Evolutionary conservation across 2,888 invertebrate species (phyloP).

Genomic region (Cephonodes hylas): DNA sequence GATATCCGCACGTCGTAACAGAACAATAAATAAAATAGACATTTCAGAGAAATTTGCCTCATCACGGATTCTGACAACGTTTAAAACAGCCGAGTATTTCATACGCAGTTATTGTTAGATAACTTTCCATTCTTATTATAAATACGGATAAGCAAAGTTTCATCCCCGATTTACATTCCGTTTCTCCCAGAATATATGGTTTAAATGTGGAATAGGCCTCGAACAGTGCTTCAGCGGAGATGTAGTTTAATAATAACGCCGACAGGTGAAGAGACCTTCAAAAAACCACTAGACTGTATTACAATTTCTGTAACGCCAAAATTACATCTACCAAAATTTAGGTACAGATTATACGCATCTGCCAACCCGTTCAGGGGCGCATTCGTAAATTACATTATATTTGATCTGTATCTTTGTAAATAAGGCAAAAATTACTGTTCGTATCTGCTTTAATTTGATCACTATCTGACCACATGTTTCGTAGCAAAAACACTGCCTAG

Average conservation of each 20-base stretch:
- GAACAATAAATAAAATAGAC: conserved; percentile 26
- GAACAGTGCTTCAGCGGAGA: neutral
- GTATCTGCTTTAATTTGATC: too few species aligned
- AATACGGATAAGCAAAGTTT: neutral
- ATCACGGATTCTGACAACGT: conserved; percentile 1
- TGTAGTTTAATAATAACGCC: neutral
- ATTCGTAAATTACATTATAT: neutral
- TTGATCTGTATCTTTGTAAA: too few species aligned
- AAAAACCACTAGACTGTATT: neutral
- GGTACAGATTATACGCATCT: too few species aligned
- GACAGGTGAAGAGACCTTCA: neutral
- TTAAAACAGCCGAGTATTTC: neutral
- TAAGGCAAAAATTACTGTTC: too few species aligned
- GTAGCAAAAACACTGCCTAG: too few species aligned
- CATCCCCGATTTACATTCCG: neutral
- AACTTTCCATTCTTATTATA: neutral
- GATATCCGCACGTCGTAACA: conserved; percentile 23
- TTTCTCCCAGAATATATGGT: neutral
- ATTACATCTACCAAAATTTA: too few species aligned
- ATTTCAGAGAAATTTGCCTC: conserved; percentile 11
- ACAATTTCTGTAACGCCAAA: too few species aligned
- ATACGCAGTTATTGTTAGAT: neutral
- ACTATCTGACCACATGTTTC: too few species aligned
- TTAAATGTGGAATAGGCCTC: neutral
- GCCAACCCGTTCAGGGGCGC: too few species aligned